Base-by-base conservation (phyloP, 2,888 invertebrate genomes). In the Drosophila infuscata region DNA sequence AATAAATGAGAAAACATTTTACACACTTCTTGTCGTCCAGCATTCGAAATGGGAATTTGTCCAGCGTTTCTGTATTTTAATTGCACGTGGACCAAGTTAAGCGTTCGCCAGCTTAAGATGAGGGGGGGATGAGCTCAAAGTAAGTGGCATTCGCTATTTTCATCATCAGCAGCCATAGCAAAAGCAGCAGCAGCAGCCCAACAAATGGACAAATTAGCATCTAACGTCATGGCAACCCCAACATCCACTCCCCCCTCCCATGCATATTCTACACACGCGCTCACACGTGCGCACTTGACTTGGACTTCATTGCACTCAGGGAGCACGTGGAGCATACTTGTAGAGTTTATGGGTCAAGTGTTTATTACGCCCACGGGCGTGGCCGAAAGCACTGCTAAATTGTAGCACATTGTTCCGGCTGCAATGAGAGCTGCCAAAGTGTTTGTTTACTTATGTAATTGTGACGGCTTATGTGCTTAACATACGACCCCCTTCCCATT, bases 361-460 rank as follows among this genome's bases (percentile, higher is more conserved):
- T 75, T 89, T 84, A 89, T 87, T 90, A 87, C 82, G 87, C 90
- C 89, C 78, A 62, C 71, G 73, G 87, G 86, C 86, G 81, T 88
- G 90, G 88, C 81, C 64, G 53, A 57, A 63, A 53, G 59, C 68
- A 54, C 58, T 57, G 75, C 83, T 82, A 78, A 85, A 86, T 86
- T 90, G 90, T 88, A 82, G 70, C 86, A 88, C 90, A 90, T 88
- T 90, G 85, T 85, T 82, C 65, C 60, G 48, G 52, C 72, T 66
- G 61, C 52, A 60, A 48, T 43, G 49, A 67, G 59, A 32, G 59
- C 77, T 51, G 70, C 56, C 68, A 70, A 74, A 90, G 84, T 89
- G 90, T 83, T 83, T 87, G 77, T 82, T 89, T 89, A 89, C 85
- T 80, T 87, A 87, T 89, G 89, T 83, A 87, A 90, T 90, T 89